A percentile compares a stretch with the other conserved stretches of the same genome.
These are phyloP conservation scores for Orthonyx spaldingii DNA, from an alignment of 2,113 vertebrate species.

Conservation along the genomic window DNA sequence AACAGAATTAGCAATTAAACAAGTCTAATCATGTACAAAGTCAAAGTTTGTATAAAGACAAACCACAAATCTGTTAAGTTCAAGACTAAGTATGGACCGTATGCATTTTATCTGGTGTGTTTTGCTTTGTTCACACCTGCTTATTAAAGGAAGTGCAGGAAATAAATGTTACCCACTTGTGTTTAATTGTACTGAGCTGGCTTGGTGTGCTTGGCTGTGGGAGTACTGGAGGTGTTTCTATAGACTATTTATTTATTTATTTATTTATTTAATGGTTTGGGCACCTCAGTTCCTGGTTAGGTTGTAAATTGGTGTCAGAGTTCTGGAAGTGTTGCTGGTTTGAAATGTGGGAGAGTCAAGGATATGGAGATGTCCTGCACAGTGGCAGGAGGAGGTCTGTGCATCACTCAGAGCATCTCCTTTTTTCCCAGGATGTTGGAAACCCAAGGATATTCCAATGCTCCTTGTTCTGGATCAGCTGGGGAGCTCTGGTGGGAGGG, in stretches of 20 bases:
- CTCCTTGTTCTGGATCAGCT: neutral
- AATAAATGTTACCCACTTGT: constrained; percentile 23
- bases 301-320: neutral
- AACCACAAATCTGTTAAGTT: constrained; percentile 28
- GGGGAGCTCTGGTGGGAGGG: no score
- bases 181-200: constrained; percentile 6
- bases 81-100: constrained; percentile 40
- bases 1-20: constrained; percentile 64
- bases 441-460: neutral
- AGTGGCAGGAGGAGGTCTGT: no score
- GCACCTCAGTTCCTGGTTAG: neutral
- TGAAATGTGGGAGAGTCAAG: neutral
- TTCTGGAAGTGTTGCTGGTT: neutral
- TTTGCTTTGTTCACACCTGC: constrained; percentile 23
- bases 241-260: neutral
- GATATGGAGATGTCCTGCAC: neutral
- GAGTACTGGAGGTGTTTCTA: no score
- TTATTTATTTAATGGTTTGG: rapidly evolving
- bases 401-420: neutral
- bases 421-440: no score
- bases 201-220: neutral
- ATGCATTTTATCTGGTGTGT: neutral
- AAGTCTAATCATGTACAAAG: constrained; percentile 48
- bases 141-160: neutral
- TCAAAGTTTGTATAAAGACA: constrained; percentile 56